Evolutionary conservation across 2,113 vertebrate genomes (phyloP), one percentile per base, ranked within the genome.

Genomic region (Eulemur rufifrons): DNA sequence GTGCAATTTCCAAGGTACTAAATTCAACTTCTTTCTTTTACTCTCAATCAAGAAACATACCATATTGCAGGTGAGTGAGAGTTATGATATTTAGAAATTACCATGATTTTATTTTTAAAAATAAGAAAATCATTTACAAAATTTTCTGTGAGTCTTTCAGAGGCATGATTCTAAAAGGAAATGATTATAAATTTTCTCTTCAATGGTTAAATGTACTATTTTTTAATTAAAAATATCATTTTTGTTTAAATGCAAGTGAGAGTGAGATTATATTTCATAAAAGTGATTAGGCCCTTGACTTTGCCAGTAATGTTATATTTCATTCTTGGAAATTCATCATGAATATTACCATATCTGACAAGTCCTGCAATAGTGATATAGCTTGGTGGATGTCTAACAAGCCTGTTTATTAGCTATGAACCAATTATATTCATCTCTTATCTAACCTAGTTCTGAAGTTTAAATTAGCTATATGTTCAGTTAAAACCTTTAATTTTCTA

Each of bases 171-270:
- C 17, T 63, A 42, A 92, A 86, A 47, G 11, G 27, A 82, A 88
- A 94, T 42, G 3, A 59, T 52, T 69, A 4, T 39, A 39, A 94
- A 64, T 83, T 12, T 81, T 95, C 17, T 45, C 42, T 50, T 20
- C 80, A 82, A 91, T 61, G 20, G 18, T 68, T 93, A 86, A 73
- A 86, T 29, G 13, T 37, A 39, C 6, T 17, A 6, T 66, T 86
- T 91, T 91, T 91, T 52, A 52, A 27, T 68, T n/a, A 54, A 81
- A 5, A 1, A 61, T 87, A 63, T 21, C 1, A 56, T 56, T 95
- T 52, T 86, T 91, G n/a, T 95, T 95, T 84, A 61, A 84, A 45
- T 27, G 64, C 29, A 94, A 64, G 39, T 80, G 21, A 94, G 52
- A 87, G 2, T 50, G 13, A 73, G 15, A 69, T 42, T 80, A 17